Base-by-base conservation (phyloP, 2,888 invertebrate genomes). In the Drosophila borealis region DNA sequence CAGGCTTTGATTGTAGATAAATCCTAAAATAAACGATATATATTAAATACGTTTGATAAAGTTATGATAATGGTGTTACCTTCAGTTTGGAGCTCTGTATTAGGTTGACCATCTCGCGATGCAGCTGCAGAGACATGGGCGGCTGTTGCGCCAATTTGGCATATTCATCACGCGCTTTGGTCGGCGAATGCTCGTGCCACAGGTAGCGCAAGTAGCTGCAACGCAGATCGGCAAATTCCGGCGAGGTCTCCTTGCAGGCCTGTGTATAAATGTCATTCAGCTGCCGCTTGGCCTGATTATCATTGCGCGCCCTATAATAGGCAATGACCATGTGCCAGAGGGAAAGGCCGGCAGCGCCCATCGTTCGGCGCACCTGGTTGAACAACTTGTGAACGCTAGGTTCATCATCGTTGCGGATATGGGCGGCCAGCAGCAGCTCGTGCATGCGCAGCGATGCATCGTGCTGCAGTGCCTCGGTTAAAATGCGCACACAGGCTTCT, bases 161-260 rank as follows among this genome's bases (percentile, higher is more conserved):
- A 87, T 96, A 96, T 33, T 94, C 91, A 59, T 94, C 93, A 57
- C 96, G 93, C 0, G 96, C 94, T 42, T 93, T 93, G 80, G 93
- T 93, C 17, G 69, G 59, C 2, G 81, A 81, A 14, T 80, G 50
- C 95, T 77, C 66, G 50, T 76, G 71, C 82, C 84, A 66, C 76
- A 75, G 55, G 82, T 79, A 88, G 13, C 70, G 36, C 36, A 92
- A 49, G 54, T 88, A 92, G 50, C 88, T 86, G 17, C 82, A 78
- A 13, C 92, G 90, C 48, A 92, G 83, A 17, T 66, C 53, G 0
- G 71, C 79, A 67, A 91, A 92, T 39, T 87, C 88, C 0, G 83
- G 80, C 49, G 75, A 75, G 2, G 70, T 56, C 44, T 86, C 78
- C 48, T 80, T 77, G 19, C 89, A 88, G 3, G 90, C 91, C 49